phyloP scores from a whole-genome alignment of 2,113 vertebrate species.

The Macquaria australasica region DNA sequence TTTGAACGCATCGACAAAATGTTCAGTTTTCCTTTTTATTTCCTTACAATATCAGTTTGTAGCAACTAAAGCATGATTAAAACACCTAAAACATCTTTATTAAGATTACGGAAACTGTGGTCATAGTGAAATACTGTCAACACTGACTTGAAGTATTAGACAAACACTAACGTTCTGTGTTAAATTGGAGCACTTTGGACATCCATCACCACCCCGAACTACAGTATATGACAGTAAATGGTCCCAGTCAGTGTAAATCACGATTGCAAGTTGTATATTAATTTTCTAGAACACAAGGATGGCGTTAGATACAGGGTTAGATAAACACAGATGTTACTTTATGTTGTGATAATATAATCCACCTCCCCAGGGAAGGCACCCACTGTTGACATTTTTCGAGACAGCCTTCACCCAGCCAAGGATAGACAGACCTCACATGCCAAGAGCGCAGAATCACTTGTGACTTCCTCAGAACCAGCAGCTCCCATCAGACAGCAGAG shows the following conservation, averaged over 20 bases:
- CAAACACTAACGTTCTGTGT: not conserved
- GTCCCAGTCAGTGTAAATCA: constrained; percentile 9
- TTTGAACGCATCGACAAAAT: not conserved
- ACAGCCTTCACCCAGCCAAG: constrained; percentile 16
- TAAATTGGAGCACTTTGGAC: not conserved
- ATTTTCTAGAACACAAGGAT: not conserved
- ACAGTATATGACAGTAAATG: constrained; percentile 18
- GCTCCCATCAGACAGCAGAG: constrained; percentile 8
- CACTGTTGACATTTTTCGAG: constrained; percentile 40
- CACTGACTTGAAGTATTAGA: constrained; percentile 1
- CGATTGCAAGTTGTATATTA: not conserved
- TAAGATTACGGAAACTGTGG: not conserved
- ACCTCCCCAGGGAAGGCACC: constrained; percentile 16
- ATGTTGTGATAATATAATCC: constrained; percentile 48
- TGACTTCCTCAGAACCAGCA: constrained; percentile 22
- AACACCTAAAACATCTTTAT: not conserved
- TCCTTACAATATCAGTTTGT: not conserved
- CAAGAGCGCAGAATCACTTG: not conserved
- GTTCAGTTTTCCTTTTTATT: not conserved
- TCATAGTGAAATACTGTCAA: constrained; percentile 2
- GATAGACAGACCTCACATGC: not conserved
- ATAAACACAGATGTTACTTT: constrained; percentile 44
- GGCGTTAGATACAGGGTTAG: constrained; percentile 11
- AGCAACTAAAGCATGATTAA: not conserved
- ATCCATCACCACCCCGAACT: not conserved